These are phyloP conservation scores for Callithrix jacchus DNA, from an alignment of 2,113 vertebrate species.

Conservation along the genomic window DNA sequence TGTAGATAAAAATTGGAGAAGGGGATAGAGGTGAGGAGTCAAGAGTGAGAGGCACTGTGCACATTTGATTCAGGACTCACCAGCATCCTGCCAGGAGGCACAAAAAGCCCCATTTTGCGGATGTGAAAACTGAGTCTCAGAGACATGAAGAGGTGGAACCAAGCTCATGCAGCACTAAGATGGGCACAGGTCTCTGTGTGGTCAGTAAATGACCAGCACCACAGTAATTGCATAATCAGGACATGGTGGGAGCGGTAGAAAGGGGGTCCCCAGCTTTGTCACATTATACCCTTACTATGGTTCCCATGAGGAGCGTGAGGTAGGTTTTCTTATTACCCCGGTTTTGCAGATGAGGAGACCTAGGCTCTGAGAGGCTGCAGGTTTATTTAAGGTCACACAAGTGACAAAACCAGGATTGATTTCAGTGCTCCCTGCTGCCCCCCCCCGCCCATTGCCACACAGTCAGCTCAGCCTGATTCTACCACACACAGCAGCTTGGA, in stretches of 20 bases:
- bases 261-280: not conserved
- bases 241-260: too few species aligned
- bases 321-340: not conserved
- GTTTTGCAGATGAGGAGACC: not conserved
- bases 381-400: not conserved
- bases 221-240: not conserved
- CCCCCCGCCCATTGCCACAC: too few species aligned
- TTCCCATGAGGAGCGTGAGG: rapidly evolving
- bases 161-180: rapidly evolving
- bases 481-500: not conserved
- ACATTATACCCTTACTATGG: not conserved
- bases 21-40: not conserved
- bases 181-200: rapidly evolving
- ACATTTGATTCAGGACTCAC: not conserved
- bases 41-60: not conserved
- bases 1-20: not conserved
- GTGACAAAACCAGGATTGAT: not conserved
- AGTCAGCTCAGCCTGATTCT: not conserved
- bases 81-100: too few species aligned
- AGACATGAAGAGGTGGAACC: not conserved
- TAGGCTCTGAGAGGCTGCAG: not conserved
- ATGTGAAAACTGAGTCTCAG: not conserved
- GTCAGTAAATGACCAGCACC: not conserved
- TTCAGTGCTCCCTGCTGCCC: not conserved
- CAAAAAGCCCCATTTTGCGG: rapidly evolving